Evolutionary conservation across 2,113 vertebrate genomes (phyloP), one percentile per base, ranked within the genome.

Genomic region (Ammodytes dubius): DNA sequence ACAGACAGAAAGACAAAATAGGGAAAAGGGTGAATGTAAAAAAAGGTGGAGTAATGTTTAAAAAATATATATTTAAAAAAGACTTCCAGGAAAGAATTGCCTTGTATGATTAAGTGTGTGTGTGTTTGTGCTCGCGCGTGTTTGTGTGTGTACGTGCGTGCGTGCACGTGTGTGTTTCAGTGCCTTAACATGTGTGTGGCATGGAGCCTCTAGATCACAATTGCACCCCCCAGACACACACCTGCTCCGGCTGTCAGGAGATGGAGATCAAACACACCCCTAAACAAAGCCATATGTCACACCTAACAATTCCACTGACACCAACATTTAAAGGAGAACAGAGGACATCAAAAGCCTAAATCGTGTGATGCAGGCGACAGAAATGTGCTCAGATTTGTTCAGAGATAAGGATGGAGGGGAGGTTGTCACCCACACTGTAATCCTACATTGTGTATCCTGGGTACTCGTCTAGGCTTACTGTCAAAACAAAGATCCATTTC

Each of bases 211-310:
- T 9, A 67, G 73, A 76, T 79, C 17, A 79, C 63, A 58, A 68
- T 79, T 65, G 61, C 43, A 35, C 72, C 61, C 52, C 47, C 14
- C 17, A 64, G 60, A 73, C 49, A 68, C 56, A 85, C 89, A 87
- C 72, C 83, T 83, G 83, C 74, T 74, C 67, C 5, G 58, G 13
- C 85, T 89, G 90, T 88, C 67, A 87, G 86, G 71, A 82, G 65
- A n/a, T 46, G 64, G 71, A 88, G 91, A 89, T 93, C 88, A 93
- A 90, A 93, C 84, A 65, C 61, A 59, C 54, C 46, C 43, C 72
- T 84, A 87, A 91, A 93, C 87, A 91, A 90, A 87, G 87, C 87
- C 84, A 88, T 84, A 88, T 91, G 88, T 83, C 82, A 74, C 58
- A 53, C 13, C 67, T 42, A 71, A 79, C 86, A 81, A 76, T 85